phyloP scores from a whole-genome alignment of 2,888 invertebrate species.

The Acleris holmiana region DNA sequence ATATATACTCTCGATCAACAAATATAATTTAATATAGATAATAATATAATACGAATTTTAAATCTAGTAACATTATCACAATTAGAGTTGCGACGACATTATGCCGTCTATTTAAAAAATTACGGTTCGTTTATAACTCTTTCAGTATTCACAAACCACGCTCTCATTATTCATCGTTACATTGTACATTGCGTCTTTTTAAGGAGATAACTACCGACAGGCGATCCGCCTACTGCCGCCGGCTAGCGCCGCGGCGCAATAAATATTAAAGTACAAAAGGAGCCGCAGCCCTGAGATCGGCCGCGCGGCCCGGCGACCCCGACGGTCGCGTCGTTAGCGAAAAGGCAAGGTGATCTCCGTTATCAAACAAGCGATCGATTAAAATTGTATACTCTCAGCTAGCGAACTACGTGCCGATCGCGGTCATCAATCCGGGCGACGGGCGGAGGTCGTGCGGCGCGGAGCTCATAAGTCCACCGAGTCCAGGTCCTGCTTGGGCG shows the following conservation, averaged over 20 bases:
- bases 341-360: constrained; percentile 10
- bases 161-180: constrained; percentile 45
- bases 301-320: constrained; percentile 3
- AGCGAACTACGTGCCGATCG: neutral
- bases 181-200: constrained; percentile 56
- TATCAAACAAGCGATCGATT: neutral
- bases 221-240: constrained; percentile 30
- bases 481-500: constrained; percentile 89
- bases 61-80: constrained; percentile 76
- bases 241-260: constrained; percentile 25
- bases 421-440: neutral
- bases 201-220: constrained; percentile 44
- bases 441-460: neutral
- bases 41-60: constrained; percentile 71
- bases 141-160: constrained; percentile 56
- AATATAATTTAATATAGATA: constrained; percentile 77
- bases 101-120: constrained; percentile 62
- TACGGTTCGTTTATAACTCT: constrained; percentile 57
- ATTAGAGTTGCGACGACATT: constrained; percentile 68
- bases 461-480: constrained; percentile 87
- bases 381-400: neutral
- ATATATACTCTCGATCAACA: constrained; percentile 78
- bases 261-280: constrained; percentile 37
- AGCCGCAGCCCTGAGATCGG: constrained; percentile 13
- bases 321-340: neutral